These are phyloP conservation scores for Chirona hameri DNA, from an alignment of 2,888 invertebrate genomes.

Conservation along the genomic window DNA sequence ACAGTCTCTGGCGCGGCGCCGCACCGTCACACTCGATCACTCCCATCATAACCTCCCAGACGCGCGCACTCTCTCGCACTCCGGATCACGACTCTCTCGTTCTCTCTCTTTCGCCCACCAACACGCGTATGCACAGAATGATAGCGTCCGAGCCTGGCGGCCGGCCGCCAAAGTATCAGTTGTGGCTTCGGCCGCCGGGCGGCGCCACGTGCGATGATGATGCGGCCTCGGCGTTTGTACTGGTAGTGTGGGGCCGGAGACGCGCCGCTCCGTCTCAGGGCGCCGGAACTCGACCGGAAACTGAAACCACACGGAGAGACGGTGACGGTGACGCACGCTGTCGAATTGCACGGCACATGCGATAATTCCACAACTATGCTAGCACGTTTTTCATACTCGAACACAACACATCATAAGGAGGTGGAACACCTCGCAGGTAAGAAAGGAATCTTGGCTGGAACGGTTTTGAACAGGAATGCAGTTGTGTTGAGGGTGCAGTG, in stretches of 20 bases:
- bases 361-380: no score
- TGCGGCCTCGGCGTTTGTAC: conserved; percentile 26
- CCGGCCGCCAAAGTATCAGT: not conserved
- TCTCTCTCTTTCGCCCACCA: not conserved
- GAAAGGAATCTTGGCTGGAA: no score
- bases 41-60: no score
- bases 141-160: not conserved
- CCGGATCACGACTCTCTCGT: not conserved
- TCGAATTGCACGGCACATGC: no score
- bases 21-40: not conserved
- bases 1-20: not conserved
- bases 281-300: not conserved
- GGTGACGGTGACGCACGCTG: no score
- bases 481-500: no score
- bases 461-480: no score
- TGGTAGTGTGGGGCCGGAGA: not conserved
- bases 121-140: not conserved
- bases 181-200: not conserved
- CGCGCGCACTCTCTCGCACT: no score
- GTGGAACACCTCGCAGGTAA: no score
- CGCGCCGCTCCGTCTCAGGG: not conserved
- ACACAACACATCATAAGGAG: no score
- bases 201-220: conserved; percentile 8
- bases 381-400: no score
- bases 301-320: not conserved